These are phyloP conservation scores for Aphelocoma californica DNA, from an alignment of 2,797 vertebrate genomes.

Conservation along the genomic window DNA sequence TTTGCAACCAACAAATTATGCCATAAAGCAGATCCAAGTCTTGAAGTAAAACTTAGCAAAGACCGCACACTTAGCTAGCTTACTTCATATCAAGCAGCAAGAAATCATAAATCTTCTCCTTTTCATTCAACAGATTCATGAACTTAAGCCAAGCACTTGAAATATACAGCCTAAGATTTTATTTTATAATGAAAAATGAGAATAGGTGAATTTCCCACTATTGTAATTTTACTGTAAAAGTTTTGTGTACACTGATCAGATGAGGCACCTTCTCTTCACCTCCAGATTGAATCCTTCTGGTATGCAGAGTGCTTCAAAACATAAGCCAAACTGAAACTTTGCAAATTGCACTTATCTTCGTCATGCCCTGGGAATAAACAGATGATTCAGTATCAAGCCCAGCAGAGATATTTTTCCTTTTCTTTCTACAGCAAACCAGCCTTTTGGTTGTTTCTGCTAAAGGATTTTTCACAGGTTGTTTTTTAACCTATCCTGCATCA, in stretches of 20 bases:
- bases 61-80: not conserved
- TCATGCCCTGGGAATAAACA: not conserved
- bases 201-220: conserved; percentile 20
- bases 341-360: not conserved
- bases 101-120: conserved; percentile 1
- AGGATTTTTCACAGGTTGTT: not conserved
- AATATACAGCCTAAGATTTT: not conserved
- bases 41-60: not conserved
- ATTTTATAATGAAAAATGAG: not conserved
- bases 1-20: not conserved
- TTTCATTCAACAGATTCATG: not conserved
- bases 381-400: not conserved
- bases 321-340: not conserved
- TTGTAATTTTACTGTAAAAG: not conserved
- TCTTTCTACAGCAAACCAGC: not conserved
- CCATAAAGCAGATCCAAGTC: not conserved
- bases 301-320: not conserved
- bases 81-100: conserved; percentile 8
- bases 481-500: not conserved
- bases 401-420: not conserved
- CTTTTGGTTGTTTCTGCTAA: not conserved
- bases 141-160: conserved; percentile 10
- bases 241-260: not conserved
- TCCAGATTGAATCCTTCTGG: not conserved
- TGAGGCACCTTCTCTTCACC: not conserved